Evolutionary conservation across 1,140 invertebrate genomes (phyloP).

Genomic region (Drosophila murphyi): DNA sequence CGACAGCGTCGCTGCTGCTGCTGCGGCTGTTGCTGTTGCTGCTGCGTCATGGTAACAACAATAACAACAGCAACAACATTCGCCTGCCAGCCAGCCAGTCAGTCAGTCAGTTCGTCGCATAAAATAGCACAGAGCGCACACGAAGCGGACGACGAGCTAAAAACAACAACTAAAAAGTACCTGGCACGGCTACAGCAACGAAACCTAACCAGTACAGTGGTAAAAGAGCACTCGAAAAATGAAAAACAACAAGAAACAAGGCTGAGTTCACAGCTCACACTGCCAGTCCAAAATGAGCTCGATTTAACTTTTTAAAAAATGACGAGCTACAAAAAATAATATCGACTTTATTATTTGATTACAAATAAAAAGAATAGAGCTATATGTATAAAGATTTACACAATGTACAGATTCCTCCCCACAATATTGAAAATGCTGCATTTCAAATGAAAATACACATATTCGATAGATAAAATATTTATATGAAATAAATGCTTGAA

Average conservation of each 20-base stretch:
- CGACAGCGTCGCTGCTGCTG: conserved; percentile 36
- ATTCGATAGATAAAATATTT: too few species aligned
- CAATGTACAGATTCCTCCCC: too few species aligned
- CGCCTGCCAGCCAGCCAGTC: conserved; percentile 43
- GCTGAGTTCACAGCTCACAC: too few species aligned
- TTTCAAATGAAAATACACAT: too few species aligned
- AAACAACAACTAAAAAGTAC: conserved; percentile 64
- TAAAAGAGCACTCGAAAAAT: neutral
- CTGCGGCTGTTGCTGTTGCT: conserved; percentile 16
- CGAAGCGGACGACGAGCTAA: conserved; percentile 63
- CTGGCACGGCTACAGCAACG: conserved; percentile 41
- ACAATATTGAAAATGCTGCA: too few species aligned
- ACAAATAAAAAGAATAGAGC: too few species aligned
- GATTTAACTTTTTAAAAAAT: too few species aligned
- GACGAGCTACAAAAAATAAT: too few species aligned
- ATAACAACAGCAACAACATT: conserved; percentile 57
- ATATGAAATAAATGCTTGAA: too few species aligned
- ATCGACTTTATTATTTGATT: too few species aligned
- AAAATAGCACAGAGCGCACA: conserved; percentile 80
- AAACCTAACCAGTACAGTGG: conserved; percentile 8
- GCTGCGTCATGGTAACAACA: conserved; percentile 54
- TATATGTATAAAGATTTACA: too few species aligned
- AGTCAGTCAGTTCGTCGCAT: conserved; percentile 66
- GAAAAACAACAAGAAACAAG: neutral
- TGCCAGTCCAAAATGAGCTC: too few species aligned